Base-by-base conservation (phyloP, 1,140 invertebrate species). In the Polyergus mexicanus region DNA sequence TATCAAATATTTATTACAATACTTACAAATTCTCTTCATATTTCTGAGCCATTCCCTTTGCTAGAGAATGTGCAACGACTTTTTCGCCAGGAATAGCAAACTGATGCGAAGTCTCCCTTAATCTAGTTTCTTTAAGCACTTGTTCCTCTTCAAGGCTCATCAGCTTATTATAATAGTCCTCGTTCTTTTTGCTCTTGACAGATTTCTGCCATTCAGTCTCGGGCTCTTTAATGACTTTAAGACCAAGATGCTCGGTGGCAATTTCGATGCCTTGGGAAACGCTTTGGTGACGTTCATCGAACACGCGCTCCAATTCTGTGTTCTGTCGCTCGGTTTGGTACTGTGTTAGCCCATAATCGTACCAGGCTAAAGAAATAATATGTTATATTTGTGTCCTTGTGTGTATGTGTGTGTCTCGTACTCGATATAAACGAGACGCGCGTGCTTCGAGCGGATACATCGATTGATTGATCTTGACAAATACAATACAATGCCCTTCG, bases 11-110 rank as follows among this genome's bases (percentile, higher is more conserved):
- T 78, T n/a, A n/a, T 32, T 35, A 41, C 4, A 28, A 69, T 89
- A 97, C 97, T 97, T 96, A 98, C 97, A 98, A 95, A 91, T 95
- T 97, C 88, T 97, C 96, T 94, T 98, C 96, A 92, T 98, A 98
- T 91, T 97, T 97, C 87, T 98, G 97, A 0, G 98, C 98, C 97
- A 98, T 98, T 92, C 97, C 97, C 95, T 97, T 97, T n/a, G 98
- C 97, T 56, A 98, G 93, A 0, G 97, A 97, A 91, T 96, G 97
- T 88, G 96, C 96, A 0, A 97, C 96, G 22, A 98, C 95, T 92
- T 98, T 98, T 85, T 98, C 97, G 6, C 98, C 97, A 69, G 98
- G 98, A 91, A 98, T 97, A 44, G 97, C 96, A 94, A 97, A 98
- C 92, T 98, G 98, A 94, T 98, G 98, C 60, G 95, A 96, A 44